Base-by-base conservation (phyloP, 2,113 vertebrate species). In the Microtus pennsylvanicus region DNA sequence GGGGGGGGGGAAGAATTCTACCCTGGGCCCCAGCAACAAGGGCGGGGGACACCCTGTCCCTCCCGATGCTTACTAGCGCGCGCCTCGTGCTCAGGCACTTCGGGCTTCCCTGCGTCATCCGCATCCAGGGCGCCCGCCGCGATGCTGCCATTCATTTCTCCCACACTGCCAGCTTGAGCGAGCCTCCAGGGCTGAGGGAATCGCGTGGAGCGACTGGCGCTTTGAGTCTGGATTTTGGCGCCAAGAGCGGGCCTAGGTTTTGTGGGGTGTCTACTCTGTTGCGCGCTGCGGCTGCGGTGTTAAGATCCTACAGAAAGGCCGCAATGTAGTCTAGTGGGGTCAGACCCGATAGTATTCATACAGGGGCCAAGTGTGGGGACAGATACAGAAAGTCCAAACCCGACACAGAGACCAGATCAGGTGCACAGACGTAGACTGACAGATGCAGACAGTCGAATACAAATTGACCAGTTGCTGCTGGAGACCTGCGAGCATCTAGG, bases 31-130 rank as follows among this genome's bases (percentile, higher is more conserved):
- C 74, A 7, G 85, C 80, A 47, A 74, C 42, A 0, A 35, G 87
- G 82, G 88, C 83, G 24, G 45, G 65, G 33, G 90, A 93, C 76
- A 63, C 65, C 52, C 33, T 69, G 74, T 33, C 17, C 87, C 47
- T 33, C 14, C 7, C 38, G 65, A 67, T 76, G 9, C 83, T 33
- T 6, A n/a, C 58, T 0, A 17, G 52, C 61, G 58, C 52, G 65
- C 92, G 42, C 76, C 45, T 90, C 16, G 75, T 93, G 95, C 87
- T 96, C 91, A 77, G 91, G 96, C 75, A 89, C 95, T 96, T 93
- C 87, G 67, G 91, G 94, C 87, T 95, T 95, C 67, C 94, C 95
- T 90, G 80, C n/a, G 81, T 83, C 91, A 96, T 72, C 76, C 3
- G 86, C 52, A 89, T 74, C 94, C 82, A 14, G 92, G 35, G 96